phyloP scores from a whole-genome alignment of 1,140 invertebrate species.

The Limonius californicus region DNA sequence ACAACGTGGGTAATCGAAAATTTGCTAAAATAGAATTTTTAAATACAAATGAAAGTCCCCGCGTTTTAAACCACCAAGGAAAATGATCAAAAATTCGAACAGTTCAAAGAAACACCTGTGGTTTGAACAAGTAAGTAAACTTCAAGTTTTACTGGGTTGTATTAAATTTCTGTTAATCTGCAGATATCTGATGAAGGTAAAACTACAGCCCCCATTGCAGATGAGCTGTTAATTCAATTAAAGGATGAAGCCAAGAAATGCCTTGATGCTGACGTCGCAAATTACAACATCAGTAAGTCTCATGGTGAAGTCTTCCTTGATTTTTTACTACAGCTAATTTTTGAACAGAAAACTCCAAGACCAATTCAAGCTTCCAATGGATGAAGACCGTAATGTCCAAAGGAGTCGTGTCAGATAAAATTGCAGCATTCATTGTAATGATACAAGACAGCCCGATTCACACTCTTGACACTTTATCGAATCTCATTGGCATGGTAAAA shows the following conservation, averaged over 20 bases:
- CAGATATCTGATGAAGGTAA: no score
- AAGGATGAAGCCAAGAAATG: slow-evolving; percentile 55
- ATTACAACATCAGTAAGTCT: slow-evolving; percentile 55
- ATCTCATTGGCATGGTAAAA: slow-evolving; percentile 74
- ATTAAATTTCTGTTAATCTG: no score
- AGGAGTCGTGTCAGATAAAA: slow-evolving; percentile 80
- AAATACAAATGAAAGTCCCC: no score
- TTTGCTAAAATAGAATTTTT: no score
- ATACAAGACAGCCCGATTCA: slow-evolving; percentile 84
- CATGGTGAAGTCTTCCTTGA: slow-evolving; percentile 19
- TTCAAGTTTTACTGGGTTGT: no score
- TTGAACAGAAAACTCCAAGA: slow-evolving; percentile 50
- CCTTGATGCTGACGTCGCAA: slow-evolving; percentile 56
- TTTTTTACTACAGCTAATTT: slow-evolving; percentile 22
- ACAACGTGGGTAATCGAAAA: no score
- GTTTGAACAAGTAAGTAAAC: no score
- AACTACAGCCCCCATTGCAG: no score
- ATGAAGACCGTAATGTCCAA: slow-evolving; percentile 73
- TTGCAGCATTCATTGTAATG: slow-evolving; percentile 77
- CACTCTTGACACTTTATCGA: slow-evolving; percentile 67
- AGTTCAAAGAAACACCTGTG: no score
- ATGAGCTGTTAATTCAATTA: neutral
- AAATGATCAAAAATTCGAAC: no score
- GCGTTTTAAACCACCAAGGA: no score
- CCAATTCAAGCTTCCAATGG: slow-evolving; percentile 63